Conservation (phyloP, 1,140 invertebrate genomes). For the Steinernema khuongi region DNA sequence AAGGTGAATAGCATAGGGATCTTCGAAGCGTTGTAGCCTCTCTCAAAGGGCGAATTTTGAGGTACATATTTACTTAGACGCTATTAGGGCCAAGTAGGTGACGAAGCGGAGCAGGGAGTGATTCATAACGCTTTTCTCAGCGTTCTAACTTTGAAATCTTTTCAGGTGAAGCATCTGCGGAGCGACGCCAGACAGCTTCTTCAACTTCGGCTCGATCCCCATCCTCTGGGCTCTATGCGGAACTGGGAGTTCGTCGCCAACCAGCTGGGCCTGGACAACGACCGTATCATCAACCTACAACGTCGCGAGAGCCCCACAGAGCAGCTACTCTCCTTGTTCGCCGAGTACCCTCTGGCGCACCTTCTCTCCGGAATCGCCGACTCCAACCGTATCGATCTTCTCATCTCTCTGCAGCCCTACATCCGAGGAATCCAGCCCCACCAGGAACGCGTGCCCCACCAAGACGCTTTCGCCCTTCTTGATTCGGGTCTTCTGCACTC, state of each 20-base stretch:
- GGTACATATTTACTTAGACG: too few relatives aligned
- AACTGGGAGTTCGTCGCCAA: background rate
- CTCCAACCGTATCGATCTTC: background rate
- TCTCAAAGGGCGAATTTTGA: too few relatives aligned
- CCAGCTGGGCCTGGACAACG: constrained; percentile 2
- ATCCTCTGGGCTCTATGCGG: background rate
- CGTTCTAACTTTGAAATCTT: too few relatives aligned
- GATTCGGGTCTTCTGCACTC: background rate
- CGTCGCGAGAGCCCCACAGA: background rate
- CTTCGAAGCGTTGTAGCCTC: too few relatives aligned
- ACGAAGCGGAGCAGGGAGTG: too few relatives aligned
- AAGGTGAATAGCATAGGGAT: too few relatives aligned
- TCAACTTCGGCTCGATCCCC: background rate
- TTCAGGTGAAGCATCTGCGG: background rate
- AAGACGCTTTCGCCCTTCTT: background rate
- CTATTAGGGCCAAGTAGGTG: too few relatives aligned
- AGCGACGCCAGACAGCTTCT: background rate
- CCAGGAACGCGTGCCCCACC: background rate
- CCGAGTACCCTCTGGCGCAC: background rate
- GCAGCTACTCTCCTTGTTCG: background rate
- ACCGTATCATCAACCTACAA: background rate
- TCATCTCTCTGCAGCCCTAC: background rate
- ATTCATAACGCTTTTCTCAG: too few relatives aligned
- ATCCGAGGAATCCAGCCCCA: background rate
- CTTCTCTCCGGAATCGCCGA: background rate